Conservation (phyloP, 2,888 invertebrate species). For the Teleogryllus oceanicus region DNA sequence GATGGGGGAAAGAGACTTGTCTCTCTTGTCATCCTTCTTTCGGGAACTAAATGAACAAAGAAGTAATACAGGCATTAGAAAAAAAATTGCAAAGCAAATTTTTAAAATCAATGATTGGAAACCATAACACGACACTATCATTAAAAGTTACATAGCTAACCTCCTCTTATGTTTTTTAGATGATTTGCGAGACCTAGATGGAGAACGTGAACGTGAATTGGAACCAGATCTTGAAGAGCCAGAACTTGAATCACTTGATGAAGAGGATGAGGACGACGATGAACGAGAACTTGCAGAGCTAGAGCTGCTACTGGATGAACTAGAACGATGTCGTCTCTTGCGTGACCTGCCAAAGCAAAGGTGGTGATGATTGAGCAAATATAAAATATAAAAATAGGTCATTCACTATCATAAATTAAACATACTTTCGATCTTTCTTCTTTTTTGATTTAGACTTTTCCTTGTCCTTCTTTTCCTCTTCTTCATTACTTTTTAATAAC, state of each 20-base stretch:
- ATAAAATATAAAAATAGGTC: slow-evolving; percentile 12
- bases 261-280: slow-evolving; percentile 45
- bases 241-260: slow-evolving; percentile 61
- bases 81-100: background rate
- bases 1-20: slow-evolving; percentile 72
- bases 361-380: background rate
- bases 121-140: too few species aligned
- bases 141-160: slow-evolving; percentile 27
- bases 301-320: slow-evolving; percentile 51
- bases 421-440: slow-evolving; percentile 49
- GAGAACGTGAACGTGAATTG: slow-evolving; percentile 35
- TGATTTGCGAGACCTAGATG: slow-evolving; percentile 35
- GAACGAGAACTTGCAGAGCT: slow-evolving; percentile 58
- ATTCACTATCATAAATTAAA: background rate
- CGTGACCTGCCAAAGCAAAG: slow-evolving; percentile 33
- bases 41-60: slow-evolving; percentile 39
- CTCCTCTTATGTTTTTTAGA: slow-evolving; percentile 39
- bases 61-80: background rate
- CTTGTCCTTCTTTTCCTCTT: slow-evolving; percentile 44
- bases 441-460: slow-evolving; percentile 41
- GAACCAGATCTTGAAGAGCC: slow-evolving; percentile 53
- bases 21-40: slow-evolving; percentile 56
- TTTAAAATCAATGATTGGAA: too few species aligned
- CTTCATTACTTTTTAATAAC: slow-evolving; percentile 53
- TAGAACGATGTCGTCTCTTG: slow-evolving; percentile 42